phyloP scores from a whole-genome alignment of 2,797 vertebrate genomes.

The Gobio occitaniae region DNA sequence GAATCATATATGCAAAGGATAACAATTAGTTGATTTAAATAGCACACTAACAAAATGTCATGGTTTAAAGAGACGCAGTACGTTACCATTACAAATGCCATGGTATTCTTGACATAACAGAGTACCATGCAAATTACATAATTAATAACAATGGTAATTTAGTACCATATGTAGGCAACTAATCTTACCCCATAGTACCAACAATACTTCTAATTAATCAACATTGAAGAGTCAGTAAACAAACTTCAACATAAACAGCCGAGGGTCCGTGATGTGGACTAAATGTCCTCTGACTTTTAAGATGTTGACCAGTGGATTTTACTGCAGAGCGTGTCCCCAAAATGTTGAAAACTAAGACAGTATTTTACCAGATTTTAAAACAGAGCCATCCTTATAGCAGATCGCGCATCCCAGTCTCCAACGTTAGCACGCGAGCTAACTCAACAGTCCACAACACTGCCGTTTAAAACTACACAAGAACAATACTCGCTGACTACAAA shows the following conservation, averaged over 20 bases:
- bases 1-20: not conserved
- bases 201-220: not conserved
- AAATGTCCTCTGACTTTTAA: not conserved
- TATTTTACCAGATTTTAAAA: not conserved
- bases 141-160: no score
- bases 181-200: not conserved
- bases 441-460: slow-evolving; percentile 18
- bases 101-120: not conserved
- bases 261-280: not conserved
- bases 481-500: not conserved
- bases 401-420: not conserved
- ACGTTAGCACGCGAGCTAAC: slow-evolving; percentile 37
- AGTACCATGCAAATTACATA: not conserved
- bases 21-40: not conserved
- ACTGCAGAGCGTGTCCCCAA: not conserved
- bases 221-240: slow-evolving; percentile 8
- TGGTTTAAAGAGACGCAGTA: not conserved
- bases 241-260: slow-evolving; percentile 16
- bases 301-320: not conserved
- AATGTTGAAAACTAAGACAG: not conserved
- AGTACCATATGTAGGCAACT: not conserved
- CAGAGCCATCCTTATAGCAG: not conserved
- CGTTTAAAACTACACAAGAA: not conserved
- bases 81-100: not conserved
- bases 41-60: not conserved